Evolutionary conservation across 2,797 vertebrate species (phyloP).

Genomic region (Hoplostethus atlanticus): DNA sequence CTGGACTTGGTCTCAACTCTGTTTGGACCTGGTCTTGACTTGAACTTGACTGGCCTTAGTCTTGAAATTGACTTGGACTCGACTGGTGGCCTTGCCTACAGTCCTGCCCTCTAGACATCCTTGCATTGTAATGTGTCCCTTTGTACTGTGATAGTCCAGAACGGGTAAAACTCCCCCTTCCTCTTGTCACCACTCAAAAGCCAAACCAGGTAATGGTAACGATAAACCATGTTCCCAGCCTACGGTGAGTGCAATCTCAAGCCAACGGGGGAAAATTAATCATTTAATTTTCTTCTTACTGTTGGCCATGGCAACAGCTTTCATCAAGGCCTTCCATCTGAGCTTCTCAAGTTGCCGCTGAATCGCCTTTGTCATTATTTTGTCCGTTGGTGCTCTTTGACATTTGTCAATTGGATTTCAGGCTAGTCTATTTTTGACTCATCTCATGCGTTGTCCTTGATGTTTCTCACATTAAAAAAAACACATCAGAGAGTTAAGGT

Average conservation of each 20-base stretch:
- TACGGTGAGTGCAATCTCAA: slow-evolving; percentile 24
- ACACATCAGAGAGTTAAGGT: slow-evolving; percentile 43
- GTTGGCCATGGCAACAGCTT: slow-evolving; percentile 64
- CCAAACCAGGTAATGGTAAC: slow-evolving; percentile 6
- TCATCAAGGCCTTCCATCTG: slow-evolving; percentile 26
- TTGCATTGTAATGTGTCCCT: slow-evolving; percentile 21
- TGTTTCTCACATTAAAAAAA: slow-evolving; percentile 26
- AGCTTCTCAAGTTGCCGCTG: slow-evolving; percentile 55
- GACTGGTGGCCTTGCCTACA: too few relatives aligned
- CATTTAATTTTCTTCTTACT: slow-evolving; percentile 54
- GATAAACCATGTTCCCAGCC: neutral
- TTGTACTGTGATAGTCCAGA: slow-evolving; percentile 29
- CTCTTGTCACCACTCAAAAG: slow-evolving; percentile 17
- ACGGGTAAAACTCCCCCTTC: slow-evolving; percentile 28
- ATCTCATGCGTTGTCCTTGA: slow-evolving; percentile 44
- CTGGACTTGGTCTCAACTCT: too few relatives aligned
- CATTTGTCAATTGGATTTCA: slow-evolving; percentile 60
- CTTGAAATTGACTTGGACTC: too few relatives aligned
- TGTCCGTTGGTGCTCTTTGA: slow-evolving; percentile 64
- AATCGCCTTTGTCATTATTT: slow-evolving; percentile 41
- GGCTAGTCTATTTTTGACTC: slow-evolving; percentile 32
- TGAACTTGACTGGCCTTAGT: too few relatives aligned
- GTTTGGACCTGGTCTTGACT: too few relatives aligned
- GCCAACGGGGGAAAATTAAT: slow-evolving; percentile 46
- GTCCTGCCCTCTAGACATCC: slow-evolving; percentile 10